Conservation (phyloP, 2,113 vertebrate genomes). For the Ctenomys sociabilis region DNA sequence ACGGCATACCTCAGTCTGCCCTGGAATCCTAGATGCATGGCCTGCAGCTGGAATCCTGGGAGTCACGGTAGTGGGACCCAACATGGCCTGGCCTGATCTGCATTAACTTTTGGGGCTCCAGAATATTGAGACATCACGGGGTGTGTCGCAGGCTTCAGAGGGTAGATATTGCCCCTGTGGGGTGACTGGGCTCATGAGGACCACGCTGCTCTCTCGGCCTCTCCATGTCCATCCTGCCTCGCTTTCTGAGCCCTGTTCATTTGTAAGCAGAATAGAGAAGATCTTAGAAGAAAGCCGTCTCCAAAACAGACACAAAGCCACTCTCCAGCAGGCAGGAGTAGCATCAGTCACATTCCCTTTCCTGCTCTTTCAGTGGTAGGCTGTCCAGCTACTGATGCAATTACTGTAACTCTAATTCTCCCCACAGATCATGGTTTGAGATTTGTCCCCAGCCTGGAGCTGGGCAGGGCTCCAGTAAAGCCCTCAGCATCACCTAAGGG, state of each 20-base stretch:
- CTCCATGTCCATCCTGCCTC: neutral
- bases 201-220: neutral
- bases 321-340: neutral
- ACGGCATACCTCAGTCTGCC: neutral
- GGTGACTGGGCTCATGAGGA: neutral
- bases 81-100: neutral
- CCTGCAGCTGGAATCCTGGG: neutral
- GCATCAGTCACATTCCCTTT: too few species aligned
- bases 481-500: neutral
- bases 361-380: fast-evolving
- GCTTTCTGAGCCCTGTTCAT: neutral
- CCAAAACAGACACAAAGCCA: too few species aligned
- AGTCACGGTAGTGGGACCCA: neutral
- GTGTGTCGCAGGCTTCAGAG: neutral
- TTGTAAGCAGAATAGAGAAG: neutral
- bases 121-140: neutral
- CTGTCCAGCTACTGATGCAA: neutral
- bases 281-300: neutral
- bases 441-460: neutral
- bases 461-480: neutral
- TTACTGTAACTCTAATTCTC: neutral
- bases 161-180: neutral
- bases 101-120: neutral
- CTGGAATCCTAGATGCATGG: neutral
- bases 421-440: neutral